A percentile compares a stretch with the other conserved stretches of the same genome.
Conservation (phyloP, 2,113 vertebrate genomes). For the Urocolius indicus region DNA sequence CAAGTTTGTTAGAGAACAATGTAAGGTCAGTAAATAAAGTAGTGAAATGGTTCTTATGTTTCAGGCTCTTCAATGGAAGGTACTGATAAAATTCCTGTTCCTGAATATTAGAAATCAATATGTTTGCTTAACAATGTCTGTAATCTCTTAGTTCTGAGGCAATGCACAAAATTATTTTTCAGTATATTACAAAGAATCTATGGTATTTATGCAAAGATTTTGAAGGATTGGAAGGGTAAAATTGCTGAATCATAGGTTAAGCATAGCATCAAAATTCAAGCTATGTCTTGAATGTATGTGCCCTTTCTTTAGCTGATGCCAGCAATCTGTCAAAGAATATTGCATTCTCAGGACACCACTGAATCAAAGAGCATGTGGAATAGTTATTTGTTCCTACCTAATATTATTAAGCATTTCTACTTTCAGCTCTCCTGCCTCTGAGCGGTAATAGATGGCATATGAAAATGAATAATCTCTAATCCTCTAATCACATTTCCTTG, state of each 20-base stretch:
- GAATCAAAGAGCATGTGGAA: neutral
- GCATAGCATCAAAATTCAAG: neutral
- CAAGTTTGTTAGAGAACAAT: neutral
- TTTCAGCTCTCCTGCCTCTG: neutral
- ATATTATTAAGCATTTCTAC: neutral
- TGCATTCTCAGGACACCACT: neutral
- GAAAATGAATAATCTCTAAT: neutral
- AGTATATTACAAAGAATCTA: neutral
- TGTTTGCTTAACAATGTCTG: neutral
- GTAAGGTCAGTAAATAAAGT: neutral
- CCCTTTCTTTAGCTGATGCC: neutral
- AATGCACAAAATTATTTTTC: neutral
- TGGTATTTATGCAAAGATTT: neutral
- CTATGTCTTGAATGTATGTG: neutral
- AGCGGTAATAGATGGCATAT: neutral
- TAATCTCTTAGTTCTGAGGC: neutral
- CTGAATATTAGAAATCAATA: neutral
- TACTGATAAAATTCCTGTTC: neutral
- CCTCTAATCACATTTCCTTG: neutral
- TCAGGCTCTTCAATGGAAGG: neutral
- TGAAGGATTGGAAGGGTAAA: neutral
- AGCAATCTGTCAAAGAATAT: neutral
- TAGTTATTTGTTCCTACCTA: neutral
- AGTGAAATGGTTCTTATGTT: neutral
- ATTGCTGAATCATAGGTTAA: neutral